These are phyloP conservation scores for Albula glossodonta DNA, from an alignment of 2,113 vertebrate genomes.

Conservation along the genomic window DNA sequence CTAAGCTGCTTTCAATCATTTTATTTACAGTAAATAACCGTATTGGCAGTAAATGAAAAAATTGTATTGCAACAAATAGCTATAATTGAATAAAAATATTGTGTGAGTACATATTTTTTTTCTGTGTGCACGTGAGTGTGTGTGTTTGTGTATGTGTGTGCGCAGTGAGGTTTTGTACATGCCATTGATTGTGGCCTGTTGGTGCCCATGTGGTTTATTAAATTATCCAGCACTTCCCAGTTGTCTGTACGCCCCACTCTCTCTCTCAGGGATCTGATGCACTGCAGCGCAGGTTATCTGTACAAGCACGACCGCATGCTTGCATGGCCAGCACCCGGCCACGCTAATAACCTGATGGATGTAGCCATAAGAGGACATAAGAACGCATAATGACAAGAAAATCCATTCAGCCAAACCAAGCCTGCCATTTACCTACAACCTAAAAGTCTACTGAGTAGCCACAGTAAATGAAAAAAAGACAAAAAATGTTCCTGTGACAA, in stretches of 20 bases:
- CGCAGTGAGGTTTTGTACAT: constrained; percentile 47
- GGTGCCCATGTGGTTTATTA: constrained; percentile 62
- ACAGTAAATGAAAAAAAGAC: no score
- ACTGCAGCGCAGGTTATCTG: no score
- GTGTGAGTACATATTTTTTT: constrained; percentile 24
- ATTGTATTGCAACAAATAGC: background rate
- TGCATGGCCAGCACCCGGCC: no score
- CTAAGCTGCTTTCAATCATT: background rate
- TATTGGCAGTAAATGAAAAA: background rate
- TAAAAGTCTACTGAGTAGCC: no score
- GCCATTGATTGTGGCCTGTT: constrained; percentile 56
- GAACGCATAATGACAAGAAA: no score
- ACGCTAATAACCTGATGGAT: no score
- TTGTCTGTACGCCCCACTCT: constrained; percentile 42
- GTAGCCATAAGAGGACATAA: no score
- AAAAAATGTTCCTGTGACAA: no score
- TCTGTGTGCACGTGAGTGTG: background rate
- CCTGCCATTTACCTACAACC: no score
- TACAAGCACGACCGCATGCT: no score
- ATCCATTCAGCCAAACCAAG: no score
- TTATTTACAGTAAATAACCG: background rate
- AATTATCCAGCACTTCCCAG: constrained; percentile 49
- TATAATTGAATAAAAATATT: background rate
- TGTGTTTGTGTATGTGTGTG: constrained; percentile 38
- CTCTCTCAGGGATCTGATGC: constrained; percentile 83